These are phyloP conservation scores for Epistrophella euchroma DNA, from an alignment of 2,888 invertebrate genomes.

Conservation along the genomic window DNA sequence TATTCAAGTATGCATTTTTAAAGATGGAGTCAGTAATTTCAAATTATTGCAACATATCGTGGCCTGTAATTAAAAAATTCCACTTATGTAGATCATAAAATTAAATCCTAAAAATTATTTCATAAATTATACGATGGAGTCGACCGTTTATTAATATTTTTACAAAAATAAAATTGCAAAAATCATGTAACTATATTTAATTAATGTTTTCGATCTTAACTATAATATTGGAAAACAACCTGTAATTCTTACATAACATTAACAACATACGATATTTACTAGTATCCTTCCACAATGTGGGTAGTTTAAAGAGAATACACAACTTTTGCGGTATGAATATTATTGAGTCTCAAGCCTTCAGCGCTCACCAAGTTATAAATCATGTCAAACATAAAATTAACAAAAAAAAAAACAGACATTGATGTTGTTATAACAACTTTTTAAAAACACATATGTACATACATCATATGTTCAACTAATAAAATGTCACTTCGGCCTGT, in stretches of 20 bases:
- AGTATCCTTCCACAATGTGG: not conserved
- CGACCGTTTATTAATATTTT: not conserved
- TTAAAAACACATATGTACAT: not conserved
- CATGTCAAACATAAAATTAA: constrained; percentile 38
- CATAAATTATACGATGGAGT: not conserved
- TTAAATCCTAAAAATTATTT: not conserved
- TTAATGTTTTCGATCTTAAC: no score
- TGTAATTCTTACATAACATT: not conserved
- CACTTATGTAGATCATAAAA: not conserved
- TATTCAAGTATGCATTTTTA: not conserved
- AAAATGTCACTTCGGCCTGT: constrained; percentile 30
- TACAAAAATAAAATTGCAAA: not conserved
- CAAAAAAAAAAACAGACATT: no score
- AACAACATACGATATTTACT: not conserved
- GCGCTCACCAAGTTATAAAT: constrained; percentile 12
- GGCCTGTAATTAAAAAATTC: not conserved
- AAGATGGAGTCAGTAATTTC: not conserved
- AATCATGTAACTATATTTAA: no score
- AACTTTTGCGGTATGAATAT: not conserved
- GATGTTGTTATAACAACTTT: constrained; percentile 40
- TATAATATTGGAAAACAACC: not conserved
- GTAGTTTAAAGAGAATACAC: not conserved
- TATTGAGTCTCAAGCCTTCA: constrained; percentile 30
- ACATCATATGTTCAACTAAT: not conserved
- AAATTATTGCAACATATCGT: not conserved